Evolutionary conservation across 1,140 invertebrate genomes (phyloP), one percentile per base, ranked within the genome.

Genomic region (Agraylea sexmaculata): DNA sequence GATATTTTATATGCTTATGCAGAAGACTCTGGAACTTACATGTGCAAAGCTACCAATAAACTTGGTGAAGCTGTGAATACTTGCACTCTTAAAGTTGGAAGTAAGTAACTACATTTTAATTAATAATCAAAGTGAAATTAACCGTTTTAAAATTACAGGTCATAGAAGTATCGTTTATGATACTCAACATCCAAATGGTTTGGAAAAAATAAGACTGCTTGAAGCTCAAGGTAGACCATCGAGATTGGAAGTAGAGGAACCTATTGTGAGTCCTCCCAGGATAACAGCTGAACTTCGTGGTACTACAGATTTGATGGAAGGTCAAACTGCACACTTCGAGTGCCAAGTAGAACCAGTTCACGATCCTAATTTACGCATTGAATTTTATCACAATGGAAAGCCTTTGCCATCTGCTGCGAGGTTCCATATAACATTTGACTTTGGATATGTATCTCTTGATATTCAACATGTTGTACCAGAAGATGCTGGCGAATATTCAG

Each of bases 351-450:
- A 89, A 55, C 90, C 90, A 13, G 73, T 91, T 23, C 85, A 91
- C 48, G 90, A 94, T 70, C 79, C 87, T 2, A 91, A 87, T 57
- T 63, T 94, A 41, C 74, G 83, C 39, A 83, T 93, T 45, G 87
- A 93, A 64, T 91, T 90, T 67, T 91, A 81, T 53, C 86, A 90
- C 50, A 88, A 92, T 58, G 87, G 84, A 40, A 87, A 89, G 62
- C 81, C 85, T 20, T 63, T 92, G 49, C 80, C 80, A 56, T 86
- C 83, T 47, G 86, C 84, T 29, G 77, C 86, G 30, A 73, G 87
- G 51, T 90, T 87, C 76, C 88, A 92, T 60, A 87, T 88, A 47
- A 91, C 88, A 31, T 88, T 89, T 55, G 91, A 95, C 62, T 96
- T 96, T 68, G 91, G 91, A 51, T 95, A 93, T 50, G 83, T 92